Percentiles rank a stretch among this genome's conserved stretches.
These are phyloP conservation scores for Gorsachius goisagi DNA, from an alignment of 2,113 vertebrate genomes.

Conservation along the genomic window DNA sequence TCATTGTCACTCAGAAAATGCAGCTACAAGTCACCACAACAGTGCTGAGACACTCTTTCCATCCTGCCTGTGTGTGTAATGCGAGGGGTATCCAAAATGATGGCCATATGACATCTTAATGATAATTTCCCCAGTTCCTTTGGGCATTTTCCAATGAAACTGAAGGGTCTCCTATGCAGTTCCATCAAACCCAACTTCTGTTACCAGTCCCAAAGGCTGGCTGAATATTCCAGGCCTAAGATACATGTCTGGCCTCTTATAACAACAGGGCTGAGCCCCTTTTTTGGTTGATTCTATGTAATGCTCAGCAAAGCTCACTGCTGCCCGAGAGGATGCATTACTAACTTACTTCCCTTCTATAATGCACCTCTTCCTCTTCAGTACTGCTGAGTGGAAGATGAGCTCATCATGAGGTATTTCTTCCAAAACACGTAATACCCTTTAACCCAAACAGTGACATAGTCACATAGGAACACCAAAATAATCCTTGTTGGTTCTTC, in stretches of 20 bases:
- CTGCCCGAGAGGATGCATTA: not conserved
- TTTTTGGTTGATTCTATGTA: not conserved
- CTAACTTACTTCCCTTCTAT: not conserved
- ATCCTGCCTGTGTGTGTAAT: not conserved
- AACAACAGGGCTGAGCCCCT: not conserved
- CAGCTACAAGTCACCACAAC: not conserved
- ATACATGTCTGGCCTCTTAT: not conserved
- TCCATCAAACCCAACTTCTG: not conserved
- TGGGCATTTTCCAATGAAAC: not conserved
- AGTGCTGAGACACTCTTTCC: not conserved
- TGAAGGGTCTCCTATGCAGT: not conserved
- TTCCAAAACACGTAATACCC: not conserved
- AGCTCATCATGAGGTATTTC: not conserved
- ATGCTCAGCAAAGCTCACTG: not conserved
- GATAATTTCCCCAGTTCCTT: not conserved
- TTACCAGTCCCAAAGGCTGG: not conserved
- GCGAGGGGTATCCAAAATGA: not conserved
- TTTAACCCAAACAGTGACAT: not conserved
- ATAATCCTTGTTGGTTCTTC: not conserved
- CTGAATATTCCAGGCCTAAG: not conserved
- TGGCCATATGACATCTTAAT: not conserved
- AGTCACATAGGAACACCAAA: not conserved
- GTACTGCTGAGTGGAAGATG: not conserved
- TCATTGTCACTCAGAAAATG: not conserved
- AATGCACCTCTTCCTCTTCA: not conserved